Conservation (phyloP, 2,888 invertebrate species). For the Aquatica leii region DNA sequence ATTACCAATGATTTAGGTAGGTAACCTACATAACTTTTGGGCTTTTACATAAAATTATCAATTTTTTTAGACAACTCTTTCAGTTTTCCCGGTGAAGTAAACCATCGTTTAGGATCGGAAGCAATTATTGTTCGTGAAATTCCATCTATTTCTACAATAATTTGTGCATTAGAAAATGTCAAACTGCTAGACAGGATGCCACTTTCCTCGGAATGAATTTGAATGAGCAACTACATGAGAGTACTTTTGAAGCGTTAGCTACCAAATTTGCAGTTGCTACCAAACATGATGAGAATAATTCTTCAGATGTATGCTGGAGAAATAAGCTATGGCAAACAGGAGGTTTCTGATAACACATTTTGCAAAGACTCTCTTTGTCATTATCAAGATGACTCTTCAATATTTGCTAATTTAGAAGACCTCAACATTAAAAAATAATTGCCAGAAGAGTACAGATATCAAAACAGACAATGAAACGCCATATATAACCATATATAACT, state of each 20-base stretch:
- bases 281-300: not conserved
- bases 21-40: too few species aligned
- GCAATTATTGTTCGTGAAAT: too few species aligned
- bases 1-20: too few species aligned
- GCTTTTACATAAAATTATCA: too few species aligned
- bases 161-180: slow-evolving; percentile 2
- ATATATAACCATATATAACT: not conserved
- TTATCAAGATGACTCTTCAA: too few species aligned
- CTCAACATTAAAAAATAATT: slow-evolving; percentile 2
- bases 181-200: slow-evolving; percentile 4
- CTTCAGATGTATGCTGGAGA: slow-evolving; percentile 2
- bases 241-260: slow-evolving; percentile 3
- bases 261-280: too few species aligned
- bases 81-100: too few species aligned
- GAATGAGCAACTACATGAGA: too few species aligned
- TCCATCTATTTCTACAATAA: slow-evolving; percentile 2
- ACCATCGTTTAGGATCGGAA: too few species aligned
- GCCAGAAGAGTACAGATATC: slow-evolving; percentile 4
- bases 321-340: slow-evolving; percentile 2
- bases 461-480: slow-evolving; percentile 4
- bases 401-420: too few species aligned
- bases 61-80: too few species aligned
- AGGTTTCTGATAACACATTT: too few species aligned
- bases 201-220: not conserved
- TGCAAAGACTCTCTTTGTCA: slow-evolving; percentile 1